A percentile compares a stretch with the other conserved stretches of the same genome.
phyloP scores from a whole-genome alignment of 2,888 invertebrate genomes.

The Meteorus colon region DNA sequence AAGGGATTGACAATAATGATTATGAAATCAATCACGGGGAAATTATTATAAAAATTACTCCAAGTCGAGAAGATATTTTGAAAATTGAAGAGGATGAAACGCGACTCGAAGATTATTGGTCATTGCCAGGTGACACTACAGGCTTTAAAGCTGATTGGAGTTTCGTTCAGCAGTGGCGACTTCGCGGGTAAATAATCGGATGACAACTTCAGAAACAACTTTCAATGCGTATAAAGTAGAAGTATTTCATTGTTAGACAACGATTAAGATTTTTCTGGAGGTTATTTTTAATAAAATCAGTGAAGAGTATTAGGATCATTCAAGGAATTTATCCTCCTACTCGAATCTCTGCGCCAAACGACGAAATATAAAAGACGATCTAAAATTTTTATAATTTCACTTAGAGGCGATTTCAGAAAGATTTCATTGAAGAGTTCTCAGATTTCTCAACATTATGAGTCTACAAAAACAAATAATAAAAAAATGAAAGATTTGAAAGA shows the following conservation, averaged over 20 bases:
- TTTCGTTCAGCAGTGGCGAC: slow-evolving; percentile 83
- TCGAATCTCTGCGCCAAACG: too few relatives aligned
- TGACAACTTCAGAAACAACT: background rate
- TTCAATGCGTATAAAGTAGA: background rate
- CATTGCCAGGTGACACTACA: slow-evolving; percentile 72
- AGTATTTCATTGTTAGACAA: background rate
- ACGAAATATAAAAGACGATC: too few relatives aligned
- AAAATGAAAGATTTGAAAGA: too few relatives aligned
- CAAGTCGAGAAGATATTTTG: slow-evolving; percentile 70
- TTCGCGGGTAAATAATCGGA: slow-evolving; percentile 75
- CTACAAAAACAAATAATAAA: background rate
- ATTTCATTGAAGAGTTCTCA: too few relatives aligned
- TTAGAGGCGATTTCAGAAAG: too few relatives aligned
- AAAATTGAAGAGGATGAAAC: slow-evolving; percentile 71
- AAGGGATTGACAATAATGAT: background rate
- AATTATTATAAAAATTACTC: slow-evolving; percentile 77
- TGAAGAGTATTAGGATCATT: too few relatives aligned
- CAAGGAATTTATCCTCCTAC: too few relatives aligned
- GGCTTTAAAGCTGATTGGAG: slow-evolving; percentile 81
- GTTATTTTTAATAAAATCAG: too few relatives aligned
- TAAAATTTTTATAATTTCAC: background rate
- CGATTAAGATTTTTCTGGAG: too few relatives aligned
- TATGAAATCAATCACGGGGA: slow-evolving; percentile 57
- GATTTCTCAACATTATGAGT: too few relatives aligned
- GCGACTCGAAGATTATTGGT: slow-evolving; percentile 68